These are phyloP conservation scores for Atlantisia rogersi DNA, from an alignment of 2,113 vertebrate genomes.

Conservation along the genomic window DNA sequence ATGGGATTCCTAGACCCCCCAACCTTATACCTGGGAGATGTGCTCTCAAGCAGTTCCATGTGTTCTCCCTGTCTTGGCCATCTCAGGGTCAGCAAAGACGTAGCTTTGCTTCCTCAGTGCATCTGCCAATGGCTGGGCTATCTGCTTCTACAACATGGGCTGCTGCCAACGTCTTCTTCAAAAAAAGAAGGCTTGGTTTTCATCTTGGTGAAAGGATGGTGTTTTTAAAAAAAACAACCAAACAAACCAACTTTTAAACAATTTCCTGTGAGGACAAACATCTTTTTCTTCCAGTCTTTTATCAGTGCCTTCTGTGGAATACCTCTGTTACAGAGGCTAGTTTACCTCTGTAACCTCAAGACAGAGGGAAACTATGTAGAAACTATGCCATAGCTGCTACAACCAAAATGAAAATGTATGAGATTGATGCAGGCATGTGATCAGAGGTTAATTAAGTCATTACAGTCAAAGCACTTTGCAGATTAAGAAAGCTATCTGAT, in stretches of 20 bases:
- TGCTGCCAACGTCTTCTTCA: background rate
- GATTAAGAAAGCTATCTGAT: constrained; percentile 3
- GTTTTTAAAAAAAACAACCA: background rate
- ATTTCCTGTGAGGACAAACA: background rate
- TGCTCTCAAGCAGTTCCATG: background rate
- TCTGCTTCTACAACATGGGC: background rate
- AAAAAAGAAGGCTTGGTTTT: background rate
- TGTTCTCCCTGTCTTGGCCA: background rate
- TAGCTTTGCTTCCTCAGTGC: background rate
- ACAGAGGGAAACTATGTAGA: background rate
- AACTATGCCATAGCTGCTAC: background rate
- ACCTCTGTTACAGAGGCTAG: background rate
- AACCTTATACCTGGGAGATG: background rate
- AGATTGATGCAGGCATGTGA: background rate
- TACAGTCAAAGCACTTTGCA: background rate
- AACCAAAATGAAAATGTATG: background rate
- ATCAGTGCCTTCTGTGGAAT: background rate
- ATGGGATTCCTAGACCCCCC: background rate
- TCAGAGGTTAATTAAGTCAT: constrained; percentile 29
- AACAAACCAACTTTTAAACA: background rate
- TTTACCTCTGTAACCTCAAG: background rate
- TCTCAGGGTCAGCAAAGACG: background rate
- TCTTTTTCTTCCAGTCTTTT: background rate
- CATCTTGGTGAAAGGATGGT: background rate
- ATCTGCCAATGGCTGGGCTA: background rate